phyloP scores from a whole-genome alignment of 2,888 invertebrate species.

The Clanis bilineata region DNA sequence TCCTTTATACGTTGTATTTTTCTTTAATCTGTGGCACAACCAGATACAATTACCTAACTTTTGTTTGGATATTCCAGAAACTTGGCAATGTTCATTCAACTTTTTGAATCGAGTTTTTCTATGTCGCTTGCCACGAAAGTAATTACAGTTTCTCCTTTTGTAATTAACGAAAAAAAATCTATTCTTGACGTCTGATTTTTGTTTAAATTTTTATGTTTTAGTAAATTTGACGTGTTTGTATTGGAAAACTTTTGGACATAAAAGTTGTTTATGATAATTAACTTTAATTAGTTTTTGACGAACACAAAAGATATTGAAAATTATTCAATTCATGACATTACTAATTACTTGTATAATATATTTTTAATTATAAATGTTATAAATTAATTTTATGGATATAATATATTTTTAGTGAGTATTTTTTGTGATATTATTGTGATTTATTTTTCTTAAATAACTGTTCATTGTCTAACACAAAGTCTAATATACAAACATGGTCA shows the following conservation, averaged over 20 bases:
- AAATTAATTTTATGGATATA: too few species aligned
- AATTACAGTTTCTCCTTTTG: conserved; percentile 1
- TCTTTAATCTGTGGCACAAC: neutral
- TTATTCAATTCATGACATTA: too few species aligned
- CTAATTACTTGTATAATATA: too few species aligned
- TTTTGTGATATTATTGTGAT: too few species aligned
- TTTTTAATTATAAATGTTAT: too few species aligned
- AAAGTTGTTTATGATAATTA: too few species aligned
- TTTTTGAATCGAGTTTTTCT: conserved; percentile 16
- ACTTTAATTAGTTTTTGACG: too few species aligned
- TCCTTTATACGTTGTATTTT: neutral
- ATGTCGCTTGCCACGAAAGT: conserved; percentile 13
- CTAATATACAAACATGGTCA: too few species aligned
- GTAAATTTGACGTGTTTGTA: neutral
- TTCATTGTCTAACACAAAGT: too few species aligned
- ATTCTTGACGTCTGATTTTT: neutral
- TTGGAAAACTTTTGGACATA: neutral
- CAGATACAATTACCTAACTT: neutral
- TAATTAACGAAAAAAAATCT: neutral
- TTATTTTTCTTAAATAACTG: too few species aligned
- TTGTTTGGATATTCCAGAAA: neutral
- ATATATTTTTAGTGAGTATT: too few species aligned
- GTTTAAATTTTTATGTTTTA: neutral
- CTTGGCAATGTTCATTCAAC: neutral
- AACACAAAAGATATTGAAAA: too few species aligned